These are phyloP conservation scores for Calliopum simillimum DNA, from an alignment of 2,888 invertebrate genomes.

Conservation along the genomic window DNA sequence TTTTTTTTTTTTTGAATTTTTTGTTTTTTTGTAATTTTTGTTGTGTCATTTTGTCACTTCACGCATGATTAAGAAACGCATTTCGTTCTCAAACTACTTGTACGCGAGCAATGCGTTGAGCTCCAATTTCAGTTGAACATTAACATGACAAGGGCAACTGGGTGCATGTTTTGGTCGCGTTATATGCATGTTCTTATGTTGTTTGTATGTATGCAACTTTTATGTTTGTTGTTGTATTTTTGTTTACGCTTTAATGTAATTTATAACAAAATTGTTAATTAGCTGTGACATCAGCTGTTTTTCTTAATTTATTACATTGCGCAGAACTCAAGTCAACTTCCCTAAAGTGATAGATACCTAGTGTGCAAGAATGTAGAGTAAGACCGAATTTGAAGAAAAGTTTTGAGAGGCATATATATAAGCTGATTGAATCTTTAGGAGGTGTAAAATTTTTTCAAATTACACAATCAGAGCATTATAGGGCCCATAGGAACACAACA, in stretches of 20 bases:
- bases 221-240: slow-evolving; percentile 10
- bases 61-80: slow-evolving; percentile 58
- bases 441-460: no score
- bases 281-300: slow-evolving; percentile 66
- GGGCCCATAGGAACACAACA: no score
- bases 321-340: not conserved
- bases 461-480: no score
- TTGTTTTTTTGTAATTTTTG: slow-evolving; percentile 32
- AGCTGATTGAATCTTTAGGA: no score
- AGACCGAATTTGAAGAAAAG: no score
- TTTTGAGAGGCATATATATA: no score
- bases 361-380: no score
- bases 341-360: no score
- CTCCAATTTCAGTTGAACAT: slow-evolving; percentile 1
- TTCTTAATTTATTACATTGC: slow-evolving; percentile 53
- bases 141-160: not conserved
- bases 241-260: slow-evolving; percentile 50
- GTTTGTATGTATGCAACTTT: not conserved
- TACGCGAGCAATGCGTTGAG: not conserved
- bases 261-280: slow-evolving; percentile 67
- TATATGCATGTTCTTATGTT: no score
- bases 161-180: not conserved
- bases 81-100: not conserved
- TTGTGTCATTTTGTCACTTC: slow-evolving; percentile 58
- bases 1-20: slow-evolving; percentile 5